These are phyloP conservation scores for Drosophila anomalata DNA, from an alignment of 2,888 invertebrate genomes.

Conservation along the genomic window DNA sequence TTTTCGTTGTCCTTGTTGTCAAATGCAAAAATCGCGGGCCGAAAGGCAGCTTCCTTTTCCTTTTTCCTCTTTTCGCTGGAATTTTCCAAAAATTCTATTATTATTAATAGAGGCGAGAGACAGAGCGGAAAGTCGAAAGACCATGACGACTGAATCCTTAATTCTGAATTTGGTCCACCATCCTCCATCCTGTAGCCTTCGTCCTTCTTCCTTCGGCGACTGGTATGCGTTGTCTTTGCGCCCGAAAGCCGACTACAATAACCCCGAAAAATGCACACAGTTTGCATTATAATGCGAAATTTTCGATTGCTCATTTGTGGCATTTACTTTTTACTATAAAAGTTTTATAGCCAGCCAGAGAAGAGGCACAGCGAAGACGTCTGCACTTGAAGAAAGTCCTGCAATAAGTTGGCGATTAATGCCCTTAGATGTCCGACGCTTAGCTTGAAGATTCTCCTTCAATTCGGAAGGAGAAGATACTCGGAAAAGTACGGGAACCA, in stretches of 20 bases:
- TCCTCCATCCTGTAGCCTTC: constrained; percentile 6
- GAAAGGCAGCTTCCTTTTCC: constrained; percentile 67
- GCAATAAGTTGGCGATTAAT: neutral
- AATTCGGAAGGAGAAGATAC: too few species aligned
- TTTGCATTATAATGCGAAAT: constrained; percentile 80
- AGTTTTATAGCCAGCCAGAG: constrained; percentile 63
- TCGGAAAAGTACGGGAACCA: too few species aligned
- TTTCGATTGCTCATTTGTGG: constrained; percentile 82
- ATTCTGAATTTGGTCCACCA: neutral
- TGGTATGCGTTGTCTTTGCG: constrained; percentile 67
- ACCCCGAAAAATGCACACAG: constrained; percentile 77
- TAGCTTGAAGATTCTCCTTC: too few species aligned
- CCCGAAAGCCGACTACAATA: constrained; percentile 67
- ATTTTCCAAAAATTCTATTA: constrained; percentile 78
- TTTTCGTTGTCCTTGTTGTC: constrained; percentile 54
- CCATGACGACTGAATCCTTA: constrained; percentile 62
- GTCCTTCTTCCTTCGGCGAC: constrained; percentile 25
- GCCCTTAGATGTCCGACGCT: too few species aligned
- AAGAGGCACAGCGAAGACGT: constrained; percentile 32
- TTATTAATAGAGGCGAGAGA: constrained; percentile 63
- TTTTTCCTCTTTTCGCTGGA: constrained; percentile 56
- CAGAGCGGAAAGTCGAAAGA: constrained; percentile 34
- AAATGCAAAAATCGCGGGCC: constrained; percentile 73
- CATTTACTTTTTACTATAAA: constrained; percentile 78
- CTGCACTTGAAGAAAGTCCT: neutral